A percentile compares a stretch with the other conserved stretches of the same genome.
Evolutionary conservation across 2,113 vertebrate species (phyloP).

Genomic region (Podarcis muralis): DNA sequence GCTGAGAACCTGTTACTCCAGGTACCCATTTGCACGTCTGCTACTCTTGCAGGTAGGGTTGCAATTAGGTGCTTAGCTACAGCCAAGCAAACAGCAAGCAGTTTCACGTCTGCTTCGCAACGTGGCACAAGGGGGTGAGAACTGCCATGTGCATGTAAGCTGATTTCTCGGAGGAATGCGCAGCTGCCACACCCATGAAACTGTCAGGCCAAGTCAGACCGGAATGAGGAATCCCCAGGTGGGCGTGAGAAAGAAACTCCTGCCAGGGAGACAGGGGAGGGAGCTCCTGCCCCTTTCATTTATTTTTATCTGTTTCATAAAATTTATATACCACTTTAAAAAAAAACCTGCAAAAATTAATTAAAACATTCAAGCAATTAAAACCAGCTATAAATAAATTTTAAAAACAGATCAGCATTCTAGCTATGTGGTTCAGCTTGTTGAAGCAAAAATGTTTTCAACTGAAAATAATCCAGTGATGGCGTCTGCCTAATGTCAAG

Average conservation of each 20-base stretch:
- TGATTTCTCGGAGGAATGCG: not conserved
- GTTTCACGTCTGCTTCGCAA: not conserved
- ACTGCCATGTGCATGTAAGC: not conserved
- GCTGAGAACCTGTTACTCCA: too few relatives aligned
- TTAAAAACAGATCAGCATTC: too few relatives aligned
- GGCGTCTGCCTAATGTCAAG: too few relatives aligned
- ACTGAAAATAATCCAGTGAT: too few relatives aligned
- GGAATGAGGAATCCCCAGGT: not conserved
- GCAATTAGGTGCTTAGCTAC: not conserved
- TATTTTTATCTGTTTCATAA: too few relatives aligned
- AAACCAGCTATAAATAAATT: too few relatives aligned
- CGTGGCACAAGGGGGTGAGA: not conserved
- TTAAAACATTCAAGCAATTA: too few relatives aligned
- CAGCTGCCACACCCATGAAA: constrained; percentile 6
- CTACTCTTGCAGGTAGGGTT: not conserved
- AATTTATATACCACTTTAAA: too few relatives aligned
- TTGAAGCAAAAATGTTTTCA: too few relatives aligned
- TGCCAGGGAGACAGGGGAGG: not conserved
- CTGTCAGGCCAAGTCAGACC: not conserved
- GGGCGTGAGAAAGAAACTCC: not conserved
- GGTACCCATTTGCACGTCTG: not conserved
- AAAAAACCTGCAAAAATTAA: too few relatives aligned
- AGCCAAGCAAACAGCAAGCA: not conserved
- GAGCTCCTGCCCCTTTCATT: not conserved
- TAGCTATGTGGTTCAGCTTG: too few relatives aligned